phyloP scores from a whole-genome alignment of 2,888 invertebrate genomes.

The Ellobium chinense region DNA sequence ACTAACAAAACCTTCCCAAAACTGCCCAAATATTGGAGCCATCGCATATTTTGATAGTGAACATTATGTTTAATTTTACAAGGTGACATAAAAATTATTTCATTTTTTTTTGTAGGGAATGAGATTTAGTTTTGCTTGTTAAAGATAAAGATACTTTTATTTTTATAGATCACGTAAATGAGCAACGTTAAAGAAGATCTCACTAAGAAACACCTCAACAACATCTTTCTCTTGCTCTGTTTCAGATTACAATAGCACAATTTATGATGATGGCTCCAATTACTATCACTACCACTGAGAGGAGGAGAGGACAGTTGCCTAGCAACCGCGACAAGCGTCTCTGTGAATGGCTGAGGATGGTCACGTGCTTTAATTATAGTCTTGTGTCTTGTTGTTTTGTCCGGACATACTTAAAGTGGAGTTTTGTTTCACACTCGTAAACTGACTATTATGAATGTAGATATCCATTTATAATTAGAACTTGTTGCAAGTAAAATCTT shows the following conservation, averaged over 20 bases:
- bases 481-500: too few relatives aligned
- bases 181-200: too few relatives aligned
- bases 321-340: background rate
- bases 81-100: background rate
- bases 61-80: background rate
- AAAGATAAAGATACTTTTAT: too few relatives aligned
- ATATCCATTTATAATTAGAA: too few relatives aligned
- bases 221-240: constrained; percentile 17
- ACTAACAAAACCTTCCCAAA: background rate
- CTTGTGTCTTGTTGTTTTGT: background rate
- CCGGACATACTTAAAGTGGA: background rate
- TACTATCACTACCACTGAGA: constrained; percentile 69
- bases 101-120: background rate
- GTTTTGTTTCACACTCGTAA: too few relatives aligned
- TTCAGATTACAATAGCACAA: constrained; percentile 38
- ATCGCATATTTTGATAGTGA: background rate
- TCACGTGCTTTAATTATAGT: constrained; percentile 6
- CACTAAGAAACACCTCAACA: background rate
- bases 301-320: background rate
- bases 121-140: background rate
- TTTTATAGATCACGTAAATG: too few relatives aligned
- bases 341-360: background rate
- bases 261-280: constrained; percentile 63
- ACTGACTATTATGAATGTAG: too few relatives aligned
- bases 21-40: background rate